These are phyloP conservation scores for Eristalinus aeneus DNA, from an alignment of 2,888 invertebrate genomes.

Conservation along the genomic window DNA sequence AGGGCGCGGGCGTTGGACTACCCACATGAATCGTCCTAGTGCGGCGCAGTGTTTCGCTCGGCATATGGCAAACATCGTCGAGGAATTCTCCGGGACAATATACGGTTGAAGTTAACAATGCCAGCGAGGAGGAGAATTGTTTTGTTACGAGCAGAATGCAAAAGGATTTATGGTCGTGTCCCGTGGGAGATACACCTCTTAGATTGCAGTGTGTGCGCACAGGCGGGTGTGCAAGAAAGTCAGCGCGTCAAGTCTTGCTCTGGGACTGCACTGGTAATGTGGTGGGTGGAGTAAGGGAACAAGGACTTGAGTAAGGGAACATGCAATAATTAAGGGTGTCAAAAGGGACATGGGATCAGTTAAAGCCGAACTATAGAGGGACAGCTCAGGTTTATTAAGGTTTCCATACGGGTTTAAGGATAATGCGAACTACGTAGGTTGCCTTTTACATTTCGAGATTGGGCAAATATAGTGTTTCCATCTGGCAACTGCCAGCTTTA, in stretches of 20 bases:
- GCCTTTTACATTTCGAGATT: too few relatives aligned
- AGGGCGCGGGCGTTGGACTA: background rate
- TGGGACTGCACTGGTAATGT: background rate
- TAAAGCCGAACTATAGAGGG: too few relatives aligned
- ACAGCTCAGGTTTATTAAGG: too few relatives aligned
- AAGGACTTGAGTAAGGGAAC: background rate
- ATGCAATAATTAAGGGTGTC: too few relatives aligned
- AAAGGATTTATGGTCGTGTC: constrained; percentile 62
- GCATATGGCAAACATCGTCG: constrained; percentile 59
- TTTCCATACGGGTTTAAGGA: too few relatives aligned
- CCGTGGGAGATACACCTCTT: constrained; percentile 62
- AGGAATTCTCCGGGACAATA: constrained; percentile 33
- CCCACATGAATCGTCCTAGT: background rate
- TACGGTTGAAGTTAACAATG: constrained; percentile 64
- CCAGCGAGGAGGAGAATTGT: constrained; percentile 50
- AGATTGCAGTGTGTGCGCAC: constrained; percentile 10
- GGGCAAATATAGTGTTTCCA: too few relatives aligned
- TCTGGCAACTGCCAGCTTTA: too few relatives aligned
- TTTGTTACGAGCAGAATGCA: constrained; percentile 58
- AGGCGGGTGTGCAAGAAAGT: constrained; percentile 14
- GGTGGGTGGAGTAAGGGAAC: background rate
- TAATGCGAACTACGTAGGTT: too few relatives aligned
- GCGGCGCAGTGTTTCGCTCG: constrained; percentile 12
- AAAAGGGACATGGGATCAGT: too few relatives aligned
- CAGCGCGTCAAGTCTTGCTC: background rate